Evolutionary conservation across 1,140 invertebrate species (phyloP), one percentile per base, ranked within the genome.

Genomic region (Acromyrmex echinatior): DNA sequence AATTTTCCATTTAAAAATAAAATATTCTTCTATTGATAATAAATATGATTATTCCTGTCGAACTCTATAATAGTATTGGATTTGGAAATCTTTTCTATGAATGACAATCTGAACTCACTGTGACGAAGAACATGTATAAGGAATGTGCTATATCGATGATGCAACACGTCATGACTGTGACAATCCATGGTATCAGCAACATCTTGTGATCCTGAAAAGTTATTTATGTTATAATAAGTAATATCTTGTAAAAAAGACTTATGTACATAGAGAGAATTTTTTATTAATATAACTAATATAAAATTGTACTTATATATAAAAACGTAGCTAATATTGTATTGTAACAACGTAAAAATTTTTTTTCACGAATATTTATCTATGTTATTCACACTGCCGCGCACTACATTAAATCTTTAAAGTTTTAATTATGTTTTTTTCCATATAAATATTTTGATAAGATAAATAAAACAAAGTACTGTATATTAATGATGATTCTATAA

Each of bases 171-270:
- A 94, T 92, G 35, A 96, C 91, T 16, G 91, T 88, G 51, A 92
- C 58, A 63, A 96, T 95, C 96, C 96, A 96, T 1, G 96, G 96
- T 66, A 96, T 77, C 35, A 96, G 93, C 60, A 95, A 94, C 39
- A 92, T 53, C 65, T 93, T 93, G 73, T 94, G 93, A 89, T 96
- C 94, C 96, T 96, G 92, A 82, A 94, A 94, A 58, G 12, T 74
- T 62, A 68, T 63, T 84, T 62, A 21, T 5, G 18, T 51, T 21
- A 25, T 9, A 74, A 35, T 16, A 35, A 82, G 14, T 12, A 14
- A 4, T 35, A 74, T 2, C 2, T 60, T 39, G 9, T 35, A 60
- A 35, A 84, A 51, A 21, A 63, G 16, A 5, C 5, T 16, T 10
- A 16, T 56, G 14, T 18, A 35, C 21, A 18, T 31, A 35, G 2